Conservation (phyloP, 2,888 invertebrate species). For the Tachystola acroxantha region DNA sequence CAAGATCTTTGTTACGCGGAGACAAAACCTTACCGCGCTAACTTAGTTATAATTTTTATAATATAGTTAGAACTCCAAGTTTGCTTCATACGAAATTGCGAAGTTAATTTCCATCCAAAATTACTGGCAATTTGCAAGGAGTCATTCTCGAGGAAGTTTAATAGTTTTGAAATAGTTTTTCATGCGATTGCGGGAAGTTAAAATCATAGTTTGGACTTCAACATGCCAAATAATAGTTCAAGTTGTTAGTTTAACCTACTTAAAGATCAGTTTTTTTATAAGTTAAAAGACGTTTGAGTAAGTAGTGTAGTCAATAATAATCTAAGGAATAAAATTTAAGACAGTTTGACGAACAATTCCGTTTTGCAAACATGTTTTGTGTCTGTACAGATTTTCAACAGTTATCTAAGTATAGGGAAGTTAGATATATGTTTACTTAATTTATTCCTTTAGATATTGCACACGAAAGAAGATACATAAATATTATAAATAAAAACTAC, state of each 20-base stretch:
- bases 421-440: too few relatives aligned
- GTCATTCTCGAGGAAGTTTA: constrained; percentile 46
- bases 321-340: too few relatives aligned
- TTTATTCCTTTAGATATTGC: too few relatives aligned
- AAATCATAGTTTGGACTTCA: constrained; percentile 29
- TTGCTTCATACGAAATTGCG: constrained; percentile 41
- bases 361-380: not conserved
- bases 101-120: constrained; percentile 46
- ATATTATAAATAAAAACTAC: too few relatives aligned
- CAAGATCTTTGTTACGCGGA: too few relatives aligned
- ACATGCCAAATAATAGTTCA: constrained; percentile 29
- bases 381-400: not conserved
- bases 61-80: constrained; percentile 25
- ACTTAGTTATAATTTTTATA: constrained; percentile 15
- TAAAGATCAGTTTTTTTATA: too few relatives aligned
- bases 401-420: too few relatives aligned
- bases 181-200: constrained; percentile 41
- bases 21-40: too few relatives aligned
- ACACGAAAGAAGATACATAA: too few relatives aligned
- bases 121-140: constrained; percentile 51
- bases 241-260: constrained; percentile 15
- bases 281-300: not conserved
- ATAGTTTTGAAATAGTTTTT: constrained; percentile 53
- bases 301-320: too few relatives aligned
- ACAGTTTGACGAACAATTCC: too few relatives aligned